Evolutionary conservation across 2,113 vertebrate species (phyloP), one percentile per base, ranked within the genome.

Genomic region (Romanogobio albipinnatus): DNA sequence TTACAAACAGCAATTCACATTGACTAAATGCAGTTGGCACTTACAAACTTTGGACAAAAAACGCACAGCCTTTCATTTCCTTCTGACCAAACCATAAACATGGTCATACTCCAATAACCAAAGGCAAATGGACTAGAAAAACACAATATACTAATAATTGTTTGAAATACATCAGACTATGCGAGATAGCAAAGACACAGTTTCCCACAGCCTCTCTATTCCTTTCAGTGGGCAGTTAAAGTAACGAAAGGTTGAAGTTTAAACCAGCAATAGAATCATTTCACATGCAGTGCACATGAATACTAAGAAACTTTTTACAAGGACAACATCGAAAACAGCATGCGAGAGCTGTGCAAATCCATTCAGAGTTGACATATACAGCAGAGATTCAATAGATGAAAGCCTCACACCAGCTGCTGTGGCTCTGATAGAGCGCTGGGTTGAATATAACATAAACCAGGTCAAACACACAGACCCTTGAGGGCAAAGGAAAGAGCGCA

Each of bases 391-490:
- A 39, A 85, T 64, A 43, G 74, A 29, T 64, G 19, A 85, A 19
- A 45, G 74, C 82, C 39, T 84, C 53, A 22, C 76, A 59, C 56
- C 59, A 73, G 82, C 87, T 86, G 85, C 81, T 66, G 7, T 6
- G 71, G 36, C 76, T 83, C 83, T 43, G 76, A 85, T 86, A 89
- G 88, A 81, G 19, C 68, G 78, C 43, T 62, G 39, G 61, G 85
- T 81, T 81, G 90, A 87, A 89, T 85, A 90, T 83, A 90, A 86
- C 73, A 78, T 85, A 84, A 87, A 89, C 81, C 85, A 88, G 88
- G 87, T 89, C 86, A 22, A 89, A 89, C 87, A 80, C 24, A 66
- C 5, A 15, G 59, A 71, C 47, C 56, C 87, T 11, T 9, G 66
- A 33, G 47, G 64, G 85, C 82, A 43, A 22, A n/a, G 47, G 33